Conservation (phyloP, 2,797 vertebrate species). For the Xenops minutus region DNA sequence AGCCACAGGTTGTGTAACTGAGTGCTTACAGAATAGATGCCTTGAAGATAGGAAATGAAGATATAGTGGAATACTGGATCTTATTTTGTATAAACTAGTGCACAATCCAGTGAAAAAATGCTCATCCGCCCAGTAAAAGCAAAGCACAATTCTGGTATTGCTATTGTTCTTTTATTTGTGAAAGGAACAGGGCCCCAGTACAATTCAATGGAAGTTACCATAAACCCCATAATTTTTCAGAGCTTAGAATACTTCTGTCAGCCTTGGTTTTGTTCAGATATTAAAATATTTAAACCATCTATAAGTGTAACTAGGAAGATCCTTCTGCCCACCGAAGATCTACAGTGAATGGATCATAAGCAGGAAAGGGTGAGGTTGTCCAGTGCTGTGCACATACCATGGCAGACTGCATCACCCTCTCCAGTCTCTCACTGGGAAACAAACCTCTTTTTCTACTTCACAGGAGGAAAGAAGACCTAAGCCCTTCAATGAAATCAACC, state of each 20-base stretch:
- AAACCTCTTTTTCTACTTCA: not conserved
- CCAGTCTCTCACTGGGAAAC: not conserved
- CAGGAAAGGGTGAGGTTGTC: not conserved
- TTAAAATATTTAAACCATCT: not conserved
- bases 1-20: not conserved
- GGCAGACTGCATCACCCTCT: not conserved
- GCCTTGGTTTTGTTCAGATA: not conserved
- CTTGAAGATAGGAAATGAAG: not conserved
- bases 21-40: not conserved
- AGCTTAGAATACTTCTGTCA: not conserved
- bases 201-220: not conserved
- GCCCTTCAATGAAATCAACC: not conserved
- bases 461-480: not conserved
- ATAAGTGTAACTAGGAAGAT: not conserved
- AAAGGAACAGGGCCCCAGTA: not conserved
- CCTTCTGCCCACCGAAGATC: not conserved
- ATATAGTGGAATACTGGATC: not conserved
- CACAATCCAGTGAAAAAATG: not conserved
- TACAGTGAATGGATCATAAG: not conserved
- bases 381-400: not conserved
- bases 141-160: not conserved
- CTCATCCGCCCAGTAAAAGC: not conserved
- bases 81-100: not conserved
- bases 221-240: not conserved
- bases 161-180: not conserved